These are phyloP conservation scores for Tetranychus truncatus DNA, from an alignment of 2,888 invertebrate genomes.

Conservation along the genomic window DNA sequence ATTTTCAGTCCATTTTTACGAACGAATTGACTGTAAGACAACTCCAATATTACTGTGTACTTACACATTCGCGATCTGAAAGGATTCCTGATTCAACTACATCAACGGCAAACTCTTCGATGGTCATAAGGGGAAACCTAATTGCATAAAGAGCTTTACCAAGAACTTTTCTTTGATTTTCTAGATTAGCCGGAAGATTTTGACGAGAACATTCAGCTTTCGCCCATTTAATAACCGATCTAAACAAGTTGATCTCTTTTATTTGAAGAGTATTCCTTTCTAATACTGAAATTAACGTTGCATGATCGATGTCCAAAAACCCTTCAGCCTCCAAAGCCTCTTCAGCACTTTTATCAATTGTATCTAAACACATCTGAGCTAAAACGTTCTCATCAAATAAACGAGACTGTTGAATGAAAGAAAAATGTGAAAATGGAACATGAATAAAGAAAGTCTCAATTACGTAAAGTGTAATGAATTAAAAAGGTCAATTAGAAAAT, in stretches of 20 bases:
- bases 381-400: constrained; percentile 63
- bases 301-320: constrained; percentile 63
- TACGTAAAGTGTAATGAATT: too few relatives aligned
- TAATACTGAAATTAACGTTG: constrained; percentile 54
- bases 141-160: constrained; percentile 52
- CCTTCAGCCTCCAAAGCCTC: constrained; percentile 57
- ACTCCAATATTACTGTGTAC: constrained; percentile 28
- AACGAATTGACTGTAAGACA: too few relatives aligned
- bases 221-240: constrained; percentile 53
- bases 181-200: constrained; percentile 45
- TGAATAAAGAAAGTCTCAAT: background rate
- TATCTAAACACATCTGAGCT: constrained; percentile 58
- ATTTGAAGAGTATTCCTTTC: constrained; percentile 59
- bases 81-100: constrained; percentile 55
- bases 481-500: background rate
- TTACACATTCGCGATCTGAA: constrained; percentile 55
- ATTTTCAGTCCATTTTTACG: too few relatives aligned
- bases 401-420: constrained; percentile 40
- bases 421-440: background rate
- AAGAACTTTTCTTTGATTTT: constrained; percentile 49
- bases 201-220: constrained; percentile 53
- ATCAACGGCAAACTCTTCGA: constrained; percentile 62
- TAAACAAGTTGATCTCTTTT: constrained; percentile 55
- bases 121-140: constrained; percentile 62
- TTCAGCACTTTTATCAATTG: constrained; percentile 61